A percentile compares a stretch with the other conserved stretches of the same genome.
Conservation (phyloP, 2,113 vertebrate genomes). For the Recurvirostra avosetta region DNA sequence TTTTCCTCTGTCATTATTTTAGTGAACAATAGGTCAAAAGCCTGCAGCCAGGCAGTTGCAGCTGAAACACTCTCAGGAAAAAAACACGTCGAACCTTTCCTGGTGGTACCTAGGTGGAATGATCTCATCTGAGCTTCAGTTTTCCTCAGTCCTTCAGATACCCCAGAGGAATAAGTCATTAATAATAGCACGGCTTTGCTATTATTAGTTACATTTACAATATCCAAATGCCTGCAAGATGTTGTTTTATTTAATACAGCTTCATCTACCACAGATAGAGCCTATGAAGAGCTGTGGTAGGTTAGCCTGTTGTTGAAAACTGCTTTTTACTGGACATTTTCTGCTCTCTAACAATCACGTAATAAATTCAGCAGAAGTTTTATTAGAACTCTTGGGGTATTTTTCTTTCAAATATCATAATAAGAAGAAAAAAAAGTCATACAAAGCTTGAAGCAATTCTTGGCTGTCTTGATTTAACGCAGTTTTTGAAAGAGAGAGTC, state of each 20-base stretch:
- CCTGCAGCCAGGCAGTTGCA: not conserved
- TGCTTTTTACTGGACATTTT: not conserved
- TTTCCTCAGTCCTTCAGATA: not conserved
- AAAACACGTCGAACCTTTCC: not conserved
- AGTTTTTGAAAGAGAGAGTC: not conserved
- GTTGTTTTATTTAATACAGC: not conserved
- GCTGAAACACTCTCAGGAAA: not conserved
- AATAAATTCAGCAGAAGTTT: conserved; percentile 23
- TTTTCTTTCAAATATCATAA: not conserved
- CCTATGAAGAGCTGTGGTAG: not conserved
- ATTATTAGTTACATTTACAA: not conserved
- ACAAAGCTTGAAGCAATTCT: not conserved
- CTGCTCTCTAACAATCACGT: not conserved
- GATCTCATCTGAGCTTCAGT: not conserved
- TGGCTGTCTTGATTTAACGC: not conserved
- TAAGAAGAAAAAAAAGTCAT: not conserved
- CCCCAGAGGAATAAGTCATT: not conserved
- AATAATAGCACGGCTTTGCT: not conserved
- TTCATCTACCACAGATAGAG: not conserved
- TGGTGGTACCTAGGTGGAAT: not conserved
- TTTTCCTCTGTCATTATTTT: not conserved
- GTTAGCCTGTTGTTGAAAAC: not conserved
- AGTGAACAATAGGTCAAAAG: not conserved
- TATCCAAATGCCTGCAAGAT: not conserved
- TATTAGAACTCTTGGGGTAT: not conserved